Percentiles rank a stretch among this genome's conserved stretches.
These are phyloP conservation scores for Penaeus japonicus DNA, from an alignment of 1,140 invertebrate species.

Conservation along the genomic window DNA sequence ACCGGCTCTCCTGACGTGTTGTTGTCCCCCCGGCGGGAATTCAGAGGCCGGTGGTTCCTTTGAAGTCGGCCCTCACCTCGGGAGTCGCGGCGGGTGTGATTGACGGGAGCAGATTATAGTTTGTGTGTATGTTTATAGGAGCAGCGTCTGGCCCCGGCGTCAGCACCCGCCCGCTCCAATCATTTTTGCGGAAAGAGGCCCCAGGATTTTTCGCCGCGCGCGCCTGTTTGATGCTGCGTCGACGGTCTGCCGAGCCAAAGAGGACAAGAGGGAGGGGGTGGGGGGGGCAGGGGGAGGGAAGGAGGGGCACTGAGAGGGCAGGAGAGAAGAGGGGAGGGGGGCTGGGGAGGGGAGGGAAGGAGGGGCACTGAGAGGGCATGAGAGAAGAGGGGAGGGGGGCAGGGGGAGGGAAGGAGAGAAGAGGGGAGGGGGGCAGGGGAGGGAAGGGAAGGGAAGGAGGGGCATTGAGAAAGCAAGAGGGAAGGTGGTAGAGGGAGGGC, in stretches of 20 bases:
- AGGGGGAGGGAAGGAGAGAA: background rate
- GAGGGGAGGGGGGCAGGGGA: background rate
- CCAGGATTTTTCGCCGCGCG: background rate
- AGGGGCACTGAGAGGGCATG: background rate
- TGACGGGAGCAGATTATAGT: conserved; percentile 44
- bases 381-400: background rate
- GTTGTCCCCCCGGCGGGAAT: background rate
- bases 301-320: background rate
- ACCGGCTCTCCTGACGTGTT: background rate
- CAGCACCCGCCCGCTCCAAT: background rate
- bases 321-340: background rate
- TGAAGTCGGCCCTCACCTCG: conserved; percentile 27
- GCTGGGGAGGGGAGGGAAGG: background rate
- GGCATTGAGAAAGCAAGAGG: background rate
- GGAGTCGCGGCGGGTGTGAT: conserved; percentile 12
- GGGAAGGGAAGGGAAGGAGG: background rate
- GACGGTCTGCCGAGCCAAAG: background rate
- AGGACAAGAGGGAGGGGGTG: background rate
- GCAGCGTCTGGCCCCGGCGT: conserved; percentile 8
- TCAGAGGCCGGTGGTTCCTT: conserved; percentile 41
- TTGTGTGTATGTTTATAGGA: conserved; percentile 50
- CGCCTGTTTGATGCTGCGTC: background rate
- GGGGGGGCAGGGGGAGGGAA: background rate
- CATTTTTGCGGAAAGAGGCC: background rate
- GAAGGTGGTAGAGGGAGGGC: background rate